These are phyloP conservation scores for Sula dactylatra DNA, from an alignment of 2,113 vertebrate genomes.

Conservation along the genomic window DNA sequence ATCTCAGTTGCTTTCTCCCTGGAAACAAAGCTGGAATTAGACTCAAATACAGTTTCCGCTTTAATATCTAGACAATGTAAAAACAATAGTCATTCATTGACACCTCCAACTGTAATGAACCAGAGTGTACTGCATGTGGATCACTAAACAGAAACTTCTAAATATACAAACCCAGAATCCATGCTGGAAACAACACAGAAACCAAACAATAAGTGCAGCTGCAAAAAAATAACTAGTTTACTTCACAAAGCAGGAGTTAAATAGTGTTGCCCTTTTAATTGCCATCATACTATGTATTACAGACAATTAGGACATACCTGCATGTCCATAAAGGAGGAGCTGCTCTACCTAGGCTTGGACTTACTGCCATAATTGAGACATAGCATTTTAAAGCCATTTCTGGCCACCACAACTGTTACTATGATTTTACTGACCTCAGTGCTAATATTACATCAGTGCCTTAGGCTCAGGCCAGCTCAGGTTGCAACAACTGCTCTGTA, in stretches of 20 bases:
- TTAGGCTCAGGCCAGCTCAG: not conserved
- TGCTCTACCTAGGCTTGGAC: not conserved
- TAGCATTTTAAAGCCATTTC: not conserved
- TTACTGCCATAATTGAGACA: not conserved
- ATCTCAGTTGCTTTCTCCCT: not conserved
- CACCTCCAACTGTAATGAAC: not conserved
- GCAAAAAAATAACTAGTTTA: not conserved
- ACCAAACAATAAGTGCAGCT: not conserved
- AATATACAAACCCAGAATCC: not conserved
- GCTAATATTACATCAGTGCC: not conserved
- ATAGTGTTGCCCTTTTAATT: not conserved
- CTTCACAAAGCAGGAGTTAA: not conserved
- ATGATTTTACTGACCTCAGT: not conserved
- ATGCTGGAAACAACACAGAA: not conserved
- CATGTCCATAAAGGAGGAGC: not conserved
- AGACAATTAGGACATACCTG: not conserved
- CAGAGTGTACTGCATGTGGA: not conserved
- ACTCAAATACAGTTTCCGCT: not conserved
- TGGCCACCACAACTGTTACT: not conserved
- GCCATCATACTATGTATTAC: not conserved
- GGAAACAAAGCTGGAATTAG: conserved; percentile 1
- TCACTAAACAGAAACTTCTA: not conserved
- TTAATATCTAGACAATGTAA: not conserved
- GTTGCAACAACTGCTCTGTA: not conserved
- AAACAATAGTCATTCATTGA: conserved; percentile 5